These are phyloP conservation scores for Diarsia mendica DNA, from an alignment of 2,888 invertebrate genomes.

Conservation along the genomic window DNA sequence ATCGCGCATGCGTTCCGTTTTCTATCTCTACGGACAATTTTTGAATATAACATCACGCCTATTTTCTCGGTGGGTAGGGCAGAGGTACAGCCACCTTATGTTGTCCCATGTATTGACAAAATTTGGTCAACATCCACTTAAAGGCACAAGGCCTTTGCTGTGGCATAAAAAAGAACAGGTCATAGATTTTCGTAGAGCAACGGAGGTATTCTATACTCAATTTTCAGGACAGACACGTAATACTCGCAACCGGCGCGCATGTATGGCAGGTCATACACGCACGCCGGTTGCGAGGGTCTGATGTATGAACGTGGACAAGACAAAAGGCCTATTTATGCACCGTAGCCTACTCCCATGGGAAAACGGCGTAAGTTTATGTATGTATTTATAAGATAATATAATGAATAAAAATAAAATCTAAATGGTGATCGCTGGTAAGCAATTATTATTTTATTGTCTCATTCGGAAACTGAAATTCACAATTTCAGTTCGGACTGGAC, in stretches of 20 bases:
- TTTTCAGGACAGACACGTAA: neutral
- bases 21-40: neutral
- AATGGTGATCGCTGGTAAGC: too few species aligned
- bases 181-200: neutral
- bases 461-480: neutral
- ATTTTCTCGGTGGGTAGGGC: neutral
- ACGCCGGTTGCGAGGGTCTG: neutral
- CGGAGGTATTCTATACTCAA: neutral
- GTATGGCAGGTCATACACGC: too few species aligned
- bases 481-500: neutral
- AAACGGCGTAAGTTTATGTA: too few species aligned
- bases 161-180: neutral
- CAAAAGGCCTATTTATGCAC: too few species aligned
- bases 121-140: neutral
- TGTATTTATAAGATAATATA: too few species aligned
- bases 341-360: too few species aligned
- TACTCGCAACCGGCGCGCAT: too few species aligned
- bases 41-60: neutral
- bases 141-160: neutral
- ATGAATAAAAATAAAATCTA: too few species aligned
- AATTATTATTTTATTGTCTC: too few species aligned
- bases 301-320: too few species aligned
- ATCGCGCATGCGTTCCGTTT: slow-evolving; percentile 19
- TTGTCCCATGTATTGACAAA: neutral
- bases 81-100: neutral